phyloP scores from a whole-genome alignment of 1,140 invertebrate genomes.

The Solen grandis region DNA sequence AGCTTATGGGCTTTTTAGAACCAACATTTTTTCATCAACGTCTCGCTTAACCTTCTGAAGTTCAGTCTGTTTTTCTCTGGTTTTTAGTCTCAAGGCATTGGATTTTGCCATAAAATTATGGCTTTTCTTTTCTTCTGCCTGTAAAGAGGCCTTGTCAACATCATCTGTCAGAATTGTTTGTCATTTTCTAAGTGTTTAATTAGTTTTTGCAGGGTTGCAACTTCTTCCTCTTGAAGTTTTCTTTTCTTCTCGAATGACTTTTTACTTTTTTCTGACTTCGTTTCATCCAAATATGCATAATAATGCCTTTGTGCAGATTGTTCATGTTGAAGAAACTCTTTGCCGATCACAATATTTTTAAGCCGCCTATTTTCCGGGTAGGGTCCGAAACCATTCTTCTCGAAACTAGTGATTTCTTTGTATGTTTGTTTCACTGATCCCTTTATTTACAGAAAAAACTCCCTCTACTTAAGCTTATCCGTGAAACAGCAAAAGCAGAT shows the following conservation, averaged over 20 bases:
- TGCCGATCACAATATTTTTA: background rate
- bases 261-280: background rate
- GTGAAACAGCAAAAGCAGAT: background rate
- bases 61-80: background rate
- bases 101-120: background rate
- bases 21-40: no score
- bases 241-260: background rate
- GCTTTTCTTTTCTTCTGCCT: background rate
- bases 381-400: background rate
- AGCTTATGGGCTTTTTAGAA: no score
- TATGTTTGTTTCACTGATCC: background rate
- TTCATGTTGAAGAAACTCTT: background rate
- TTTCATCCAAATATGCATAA: background rate
- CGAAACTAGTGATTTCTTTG: background rate
- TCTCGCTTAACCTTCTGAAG: no score
- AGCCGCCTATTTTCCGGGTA: background rate
- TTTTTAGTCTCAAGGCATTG: background rate
- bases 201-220: background rate
- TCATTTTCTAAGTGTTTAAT: background rate
- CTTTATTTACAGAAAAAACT: background rate
- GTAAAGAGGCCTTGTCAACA: background rate
- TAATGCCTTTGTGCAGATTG: background rate
- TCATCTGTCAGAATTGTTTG: background rate
- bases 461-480: background rate
- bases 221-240: conserved; percentile 25